Base-by-base conservation (phyloP, 2,113 vertebrate species). In the Zapus hudsonius region DNA sequence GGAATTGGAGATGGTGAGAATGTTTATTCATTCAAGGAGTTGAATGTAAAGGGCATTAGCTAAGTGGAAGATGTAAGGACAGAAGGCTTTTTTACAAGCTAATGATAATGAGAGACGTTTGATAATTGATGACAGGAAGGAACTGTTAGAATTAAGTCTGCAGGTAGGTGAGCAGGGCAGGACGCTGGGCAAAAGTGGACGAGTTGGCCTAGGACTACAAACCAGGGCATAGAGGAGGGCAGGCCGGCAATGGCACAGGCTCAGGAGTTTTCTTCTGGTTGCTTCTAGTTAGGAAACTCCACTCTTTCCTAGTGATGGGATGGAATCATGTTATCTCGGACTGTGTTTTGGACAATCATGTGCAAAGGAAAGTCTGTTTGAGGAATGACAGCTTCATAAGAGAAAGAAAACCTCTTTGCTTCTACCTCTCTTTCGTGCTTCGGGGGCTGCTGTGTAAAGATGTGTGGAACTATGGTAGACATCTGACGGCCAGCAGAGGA, bases 281-380 rank as follows among this genome's bases (percentile, higher is more conserved):
- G 87, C 52, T 91, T 47, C 79, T 1, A 84, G 20, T 80, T 83
- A 57, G 85, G 42, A 95, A 83, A 87, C 47, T 4, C 9, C 4
- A 52, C 64, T 93, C 75, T 83, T 64, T 47, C 42, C 52, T 47
- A 70, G 42, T 40, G 52, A 87, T 29, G 82, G 66, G 84, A 11
- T 11, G 86, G 44, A n/a, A 47, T 52, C 25, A 67, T 22, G 75
- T 15, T 72, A 74, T 52, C 59, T 67, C 47, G 25, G 42, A 76
- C 9, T 40, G 61, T 66, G 23, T 85, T 92, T 70, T 91, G 87
- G 76, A 11, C 83, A 93, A 25, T 59, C 17, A 73, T 33, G 76
- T 44, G 42, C 52, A 84, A 72, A 94, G 22, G 36, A 11, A 83
- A 74, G 42, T 66, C 85, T 91, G 57, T 19, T 42, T 55, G 59